Evolutionary conservation across 1,140 invertebrate species (phyloP).

Genomic region (Amphibalanus amphitrite): DNA sequence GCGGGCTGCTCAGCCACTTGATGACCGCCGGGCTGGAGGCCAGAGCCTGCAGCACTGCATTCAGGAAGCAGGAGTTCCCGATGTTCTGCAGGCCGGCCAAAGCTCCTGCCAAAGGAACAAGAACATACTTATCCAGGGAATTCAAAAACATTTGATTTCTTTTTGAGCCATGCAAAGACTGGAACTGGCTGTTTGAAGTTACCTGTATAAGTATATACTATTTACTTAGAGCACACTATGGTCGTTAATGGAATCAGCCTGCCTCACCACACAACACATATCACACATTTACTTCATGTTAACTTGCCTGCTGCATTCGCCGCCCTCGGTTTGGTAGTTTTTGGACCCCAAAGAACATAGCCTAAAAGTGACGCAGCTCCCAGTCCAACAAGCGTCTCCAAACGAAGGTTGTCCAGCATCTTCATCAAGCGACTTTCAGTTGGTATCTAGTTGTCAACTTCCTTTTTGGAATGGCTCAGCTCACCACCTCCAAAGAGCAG

Average conservation of each 20-base stretch:
- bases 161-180: too few relatives aligned
- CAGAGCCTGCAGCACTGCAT: conserved; percentile 63
- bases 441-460: too few relatives aligned
- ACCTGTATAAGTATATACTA: neutral
- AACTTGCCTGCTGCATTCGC: neutral
- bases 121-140: too few relatives aligned
- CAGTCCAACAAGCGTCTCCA: neutral
- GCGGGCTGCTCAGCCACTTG: conserved; percentile 41
- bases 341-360: neutral
- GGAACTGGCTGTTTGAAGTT: too few relatives aligned
- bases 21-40: conserved; percentile 57
- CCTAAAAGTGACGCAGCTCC: neutral
- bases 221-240: neutral
- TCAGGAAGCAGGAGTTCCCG: conserved; percentile 70
- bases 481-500: too few relatives aligned
- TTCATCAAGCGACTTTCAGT: too few relatives aligned
- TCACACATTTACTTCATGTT: neutral
- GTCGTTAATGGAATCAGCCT: too few relatives aligned
- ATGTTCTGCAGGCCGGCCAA: conserved; percentile 57
- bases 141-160: too few relatives aligned
- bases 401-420: neutral
- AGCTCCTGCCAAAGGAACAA: conserved; percentile 4
- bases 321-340: neutral
- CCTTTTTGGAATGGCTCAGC: too few relatives aligned
- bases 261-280: neutral